These are phyloP conservation scores for Heteractis magnifica DNA, from an alignment of 92 coral and sea anemone species.

Conservation along the genomic window DNA sequence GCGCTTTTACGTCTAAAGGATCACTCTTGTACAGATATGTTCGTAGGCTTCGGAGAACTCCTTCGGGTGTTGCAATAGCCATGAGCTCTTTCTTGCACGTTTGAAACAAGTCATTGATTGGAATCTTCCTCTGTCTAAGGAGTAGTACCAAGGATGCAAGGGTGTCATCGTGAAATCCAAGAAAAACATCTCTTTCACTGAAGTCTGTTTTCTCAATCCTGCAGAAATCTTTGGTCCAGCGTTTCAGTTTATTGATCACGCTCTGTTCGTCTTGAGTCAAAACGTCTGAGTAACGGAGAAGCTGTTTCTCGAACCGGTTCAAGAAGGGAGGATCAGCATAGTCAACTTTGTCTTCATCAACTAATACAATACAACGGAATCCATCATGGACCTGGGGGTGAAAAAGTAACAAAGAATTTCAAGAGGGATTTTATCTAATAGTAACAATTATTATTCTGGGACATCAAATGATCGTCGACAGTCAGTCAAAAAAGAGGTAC, in stretches of 20 bases:
- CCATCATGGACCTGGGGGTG: constrained; percentile 27
- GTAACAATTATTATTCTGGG: no score
- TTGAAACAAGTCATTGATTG: constrained; percentile 7
- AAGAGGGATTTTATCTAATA: no score
- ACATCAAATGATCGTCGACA: no score
- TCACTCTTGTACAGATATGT: constrained; percentile 24
- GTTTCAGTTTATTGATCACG: constrained; percentile 14
- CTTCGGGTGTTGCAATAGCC: constrained; percentile 40
- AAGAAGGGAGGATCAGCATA: constrained; percentile 65
- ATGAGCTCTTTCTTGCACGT: constrained; percentile 45
- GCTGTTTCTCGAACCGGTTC: constrained; percentile 63
- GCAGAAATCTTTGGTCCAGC: constrained; percentile 37
- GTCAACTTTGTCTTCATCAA: constrained; percentile 48
- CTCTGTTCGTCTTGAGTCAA: constrained; percentile 14
- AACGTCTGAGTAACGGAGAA: constrained; percentile 58
- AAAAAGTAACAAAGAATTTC: background rate
- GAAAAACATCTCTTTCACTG: constrained; percentile 44
- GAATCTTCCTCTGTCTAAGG: constrained; percentile 13
- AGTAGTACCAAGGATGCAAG: constrained; percentile 49
- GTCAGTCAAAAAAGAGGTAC: no score
- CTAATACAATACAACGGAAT: constrained; percentile 60
- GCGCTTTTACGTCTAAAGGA: constrained; percentile 20
- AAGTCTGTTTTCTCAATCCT: constrained; percentile 20
- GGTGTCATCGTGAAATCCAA: constrained; percentile 51
- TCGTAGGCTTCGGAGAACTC: constrained; percentile 34